Base-by-base conservation (phyloP, 2,797 vertebrate species). In the Melanotaenia pygmaea region DNA sequence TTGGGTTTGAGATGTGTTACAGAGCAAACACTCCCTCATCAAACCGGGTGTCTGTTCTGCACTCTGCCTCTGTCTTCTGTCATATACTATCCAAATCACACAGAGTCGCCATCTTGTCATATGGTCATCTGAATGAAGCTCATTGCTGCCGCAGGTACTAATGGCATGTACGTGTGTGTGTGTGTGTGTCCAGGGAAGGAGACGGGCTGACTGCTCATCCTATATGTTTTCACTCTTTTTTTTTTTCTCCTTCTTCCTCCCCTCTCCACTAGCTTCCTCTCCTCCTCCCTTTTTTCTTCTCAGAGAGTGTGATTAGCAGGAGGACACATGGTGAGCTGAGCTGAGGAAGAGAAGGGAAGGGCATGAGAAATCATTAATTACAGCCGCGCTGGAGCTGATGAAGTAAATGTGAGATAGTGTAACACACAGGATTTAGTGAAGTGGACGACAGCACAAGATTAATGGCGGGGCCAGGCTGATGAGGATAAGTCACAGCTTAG, bases 351-450 rank as follows among this genome's bases (percentile, higher is more conserved):
- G 91, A 90, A 92, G 87, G 90, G 91, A 92, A 90, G 89, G 89
- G 88, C 90, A 90, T 88, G 89, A 92, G 92, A 92, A 93, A 93
- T 94, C 94, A 95, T 95, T 95, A 95, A 95, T 95, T 95, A 94
- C 94, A 92, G 90, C 89, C 89, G 84, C 78, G 89, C 87, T 88
- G 92, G 91, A 94, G 94, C 91, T 94, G 93, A 95, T 95, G 94
- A 94, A 95, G 94, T 94, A 92, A 94, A 95, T 94, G 93, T 93
- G 92, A 95, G 94, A 94, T 94, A 94, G 93, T 94, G 94, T 95
- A 95, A 93, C 93, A 92, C 89, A 90, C 92, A 92, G 92, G 94
- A 95, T 93, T 95, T 95, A 95, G 94, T 95, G 94, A 94, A 95
- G 94, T 95, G 94, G 93, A 94, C 90, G 94, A 95, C 94, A 95